These are phyloP conservation scores for Psilopogon haemacephalus DNA, from an alignment of 2,113 vertebrate genomes.

Conservation along the genomic window DNA sequence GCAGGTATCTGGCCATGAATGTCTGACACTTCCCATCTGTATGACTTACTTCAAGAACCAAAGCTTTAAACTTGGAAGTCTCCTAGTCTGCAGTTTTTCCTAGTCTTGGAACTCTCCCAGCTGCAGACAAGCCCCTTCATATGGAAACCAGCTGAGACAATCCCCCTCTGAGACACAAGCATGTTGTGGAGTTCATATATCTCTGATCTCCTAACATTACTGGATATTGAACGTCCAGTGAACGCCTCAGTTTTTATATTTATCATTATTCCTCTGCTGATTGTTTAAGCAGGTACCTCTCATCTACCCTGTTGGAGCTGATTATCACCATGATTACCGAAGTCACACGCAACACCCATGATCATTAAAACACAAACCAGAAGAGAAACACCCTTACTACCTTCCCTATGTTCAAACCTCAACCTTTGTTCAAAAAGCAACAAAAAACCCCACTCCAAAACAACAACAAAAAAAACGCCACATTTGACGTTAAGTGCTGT, in stretches of 20 bases:
- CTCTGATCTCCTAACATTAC: neutral
- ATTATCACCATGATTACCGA: neutral
- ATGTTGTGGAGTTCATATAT: neutral
- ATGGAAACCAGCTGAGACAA: neutral
- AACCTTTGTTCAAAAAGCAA: neutral
- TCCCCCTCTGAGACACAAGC: neutral
- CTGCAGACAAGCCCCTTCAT: neutral
- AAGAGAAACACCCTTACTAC: neutral
- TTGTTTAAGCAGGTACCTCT: neutral
- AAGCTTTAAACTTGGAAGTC: neutral
- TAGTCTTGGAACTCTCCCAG: fast-evolving
- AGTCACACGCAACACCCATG: neutral
- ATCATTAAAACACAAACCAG: neutral
- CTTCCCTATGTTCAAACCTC: neutral
- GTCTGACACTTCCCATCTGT: neutral
- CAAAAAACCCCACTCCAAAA: neutral
- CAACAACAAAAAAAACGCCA: neutral
- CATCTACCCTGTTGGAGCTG: neutral
- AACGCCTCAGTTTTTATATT: neutral
- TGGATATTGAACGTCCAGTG: neutral
- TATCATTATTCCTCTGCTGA: neutral
- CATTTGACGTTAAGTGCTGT: neutral
- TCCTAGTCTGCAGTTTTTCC: neutral
- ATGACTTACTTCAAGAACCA: neutral
- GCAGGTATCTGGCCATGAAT: neutral